These are phyloP conservation scores for Semnornis frantzii DNA, from an alignment of 2,113 vertebrate genomes.

Conservation along the genomic window DNA sequence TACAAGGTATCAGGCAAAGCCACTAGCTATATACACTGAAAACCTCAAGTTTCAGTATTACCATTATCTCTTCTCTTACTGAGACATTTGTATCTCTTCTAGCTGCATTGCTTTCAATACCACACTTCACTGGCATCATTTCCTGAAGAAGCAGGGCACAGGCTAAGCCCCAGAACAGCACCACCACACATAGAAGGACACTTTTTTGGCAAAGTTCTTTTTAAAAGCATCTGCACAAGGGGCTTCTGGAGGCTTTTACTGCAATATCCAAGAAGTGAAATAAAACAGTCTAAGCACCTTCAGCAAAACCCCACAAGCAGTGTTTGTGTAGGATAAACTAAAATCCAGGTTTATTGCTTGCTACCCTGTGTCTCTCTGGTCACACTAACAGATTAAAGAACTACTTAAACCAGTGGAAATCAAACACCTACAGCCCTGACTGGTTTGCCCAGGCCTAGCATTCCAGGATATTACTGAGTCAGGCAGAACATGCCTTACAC, in stretches of 20 bases:
- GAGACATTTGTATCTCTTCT: neutral
- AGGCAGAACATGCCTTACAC: neutral
- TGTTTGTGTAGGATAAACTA: neutral
- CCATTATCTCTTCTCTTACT: too few relatives aligned
- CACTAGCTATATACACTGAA: neutral
- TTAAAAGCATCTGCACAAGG: neutral
- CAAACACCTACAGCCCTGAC: neutral
- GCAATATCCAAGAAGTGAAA: neutral
- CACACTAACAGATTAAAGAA: neutral
- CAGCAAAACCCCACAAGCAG: neutral
- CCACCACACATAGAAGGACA: neutral
- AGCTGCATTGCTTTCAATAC: neutral
- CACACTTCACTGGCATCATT: fast-evolving
- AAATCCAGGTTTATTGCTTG: neutral
- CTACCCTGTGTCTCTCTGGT: neutral
- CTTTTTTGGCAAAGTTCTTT: neutral
- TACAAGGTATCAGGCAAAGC: neutral
- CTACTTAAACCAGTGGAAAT: neutral
- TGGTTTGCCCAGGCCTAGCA: neutral
- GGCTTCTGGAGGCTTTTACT: neutral
- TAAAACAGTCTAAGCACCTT: neutral
- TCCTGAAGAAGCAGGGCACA: neutral
- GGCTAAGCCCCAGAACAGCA: neutral
- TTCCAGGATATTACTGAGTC: neutral
- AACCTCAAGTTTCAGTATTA: neutral